Evolutionary conservation across 1,140 invertebrate genomes (phyloP).

Genomic region (Papilio polyxenes): DNA sequence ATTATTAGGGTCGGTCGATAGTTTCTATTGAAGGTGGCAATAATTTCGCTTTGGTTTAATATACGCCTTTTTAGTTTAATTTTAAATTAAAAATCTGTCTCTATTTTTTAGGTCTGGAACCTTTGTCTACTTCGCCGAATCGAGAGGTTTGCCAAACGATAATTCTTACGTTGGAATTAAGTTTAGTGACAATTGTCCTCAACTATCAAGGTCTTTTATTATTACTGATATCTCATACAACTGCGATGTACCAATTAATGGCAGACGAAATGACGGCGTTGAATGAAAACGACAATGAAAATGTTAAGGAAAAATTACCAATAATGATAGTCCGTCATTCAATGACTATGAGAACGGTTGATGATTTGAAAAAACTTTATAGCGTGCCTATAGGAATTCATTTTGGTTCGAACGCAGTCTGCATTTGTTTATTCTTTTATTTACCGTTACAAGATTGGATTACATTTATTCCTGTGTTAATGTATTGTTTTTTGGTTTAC

Average conservation of each 20-base stretch:
- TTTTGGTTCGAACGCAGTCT: conserved; percentile 63
- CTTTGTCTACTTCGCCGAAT: conserved; percentile 54
- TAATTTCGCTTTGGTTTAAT: too few species aligned
- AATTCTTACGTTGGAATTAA: conserved; percentile 52
- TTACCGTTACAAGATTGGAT: conserved; percentile 60
- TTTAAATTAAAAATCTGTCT: too few species aligned
- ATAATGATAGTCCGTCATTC: conserved; percentile 56
- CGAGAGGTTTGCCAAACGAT: conserved; percentile 55
- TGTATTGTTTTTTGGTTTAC: conserved; percentile 66
- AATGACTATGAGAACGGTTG: conserved; percentile 51
- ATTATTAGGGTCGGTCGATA: too few species aligned
- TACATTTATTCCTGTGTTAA: conserved; percentile 56
- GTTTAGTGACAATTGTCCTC: conserved; percentile 53
- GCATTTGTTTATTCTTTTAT: conserved; percentile 64
- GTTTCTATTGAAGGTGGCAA: too few species aligned
- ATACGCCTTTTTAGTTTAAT: too few species aligned
- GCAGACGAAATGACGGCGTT: conserved; percentile 58
- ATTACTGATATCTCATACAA: conserved; percentile 62
- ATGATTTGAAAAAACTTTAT: conserved; percentile 62
- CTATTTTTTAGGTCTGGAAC: conserved; percentile 56
- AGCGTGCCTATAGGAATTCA: conserved; percentile 66
- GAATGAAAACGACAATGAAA: conserved; percentile 42
- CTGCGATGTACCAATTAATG: conserved; percentile 63
- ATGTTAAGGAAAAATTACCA: conserved; percentile 52
- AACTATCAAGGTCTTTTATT: conserved; percentile 64